Percentiles rank a stretch among this genome's conserved stretches.
phyloP scores from a whole-genome alignment of 2,797 vertebrate species.

The Poeciliopsis presidionis region DNA sequence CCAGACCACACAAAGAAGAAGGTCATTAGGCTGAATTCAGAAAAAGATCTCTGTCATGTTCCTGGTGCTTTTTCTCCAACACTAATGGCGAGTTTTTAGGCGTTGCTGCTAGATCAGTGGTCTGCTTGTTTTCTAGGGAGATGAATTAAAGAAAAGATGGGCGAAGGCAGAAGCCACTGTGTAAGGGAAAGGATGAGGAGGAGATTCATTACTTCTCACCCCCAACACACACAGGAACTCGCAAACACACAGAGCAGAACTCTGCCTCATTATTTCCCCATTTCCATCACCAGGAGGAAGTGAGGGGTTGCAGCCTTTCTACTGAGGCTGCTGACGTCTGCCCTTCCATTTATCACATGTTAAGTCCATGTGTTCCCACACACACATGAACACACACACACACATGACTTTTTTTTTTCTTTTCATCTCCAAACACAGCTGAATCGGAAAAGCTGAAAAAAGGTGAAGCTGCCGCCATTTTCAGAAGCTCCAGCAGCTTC shows the following conservation, averaged over 20 bases:
- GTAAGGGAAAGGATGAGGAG: conserved; percentile 71
- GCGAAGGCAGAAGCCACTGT: conserved; percentile 71
- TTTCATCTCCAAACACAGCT: conserved; percentile 45
- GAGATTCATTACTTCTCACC: conserved; percentile 73
- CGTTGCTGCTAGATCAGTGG: conserved; percentile 49
- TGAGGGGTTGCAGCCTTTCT: conserved; percentile 49
- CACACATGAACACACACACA: conserved; percentile 14
- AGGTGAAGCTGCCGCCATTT: conserved; percentile 53
- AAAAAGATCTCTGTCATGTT: conserved; percentile 52
- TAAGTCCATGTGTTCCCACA: conserved; percentile 10
- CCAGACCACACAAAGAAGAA: conserved; percentile 21
- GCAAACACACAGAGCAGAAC: conserved; percentile 46
- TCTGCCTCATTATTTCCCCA: conserved; percentile 74
- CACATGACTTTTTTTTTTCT: conserved; percentile 15
- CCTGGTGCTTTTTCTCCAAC: conserved; percentile 43
- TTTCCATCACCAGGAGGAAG: conserved; percentile 61
- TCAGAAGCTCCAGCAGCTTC: conserved; percentile 19
- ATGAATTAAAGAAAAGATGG: conserved; percentile 72
- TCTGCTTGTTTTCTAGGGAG: conserved; percentile 73
- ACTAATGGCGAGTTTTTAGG: conserved; percentile 47
- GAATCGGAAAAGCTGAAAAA: conserved; percentile 53
- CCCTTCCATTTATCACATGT: conserved; percentile 66
- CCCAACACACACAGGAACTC: conserved; percentile 34
- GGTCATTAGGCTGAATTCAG: conserved; percentile 40
- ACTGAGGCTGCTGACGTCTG: conserved; percentile 56